Base-by-base conservation (phyloP, 2,797 vertebrate species). In the Anguilla marmorata region DNA sequence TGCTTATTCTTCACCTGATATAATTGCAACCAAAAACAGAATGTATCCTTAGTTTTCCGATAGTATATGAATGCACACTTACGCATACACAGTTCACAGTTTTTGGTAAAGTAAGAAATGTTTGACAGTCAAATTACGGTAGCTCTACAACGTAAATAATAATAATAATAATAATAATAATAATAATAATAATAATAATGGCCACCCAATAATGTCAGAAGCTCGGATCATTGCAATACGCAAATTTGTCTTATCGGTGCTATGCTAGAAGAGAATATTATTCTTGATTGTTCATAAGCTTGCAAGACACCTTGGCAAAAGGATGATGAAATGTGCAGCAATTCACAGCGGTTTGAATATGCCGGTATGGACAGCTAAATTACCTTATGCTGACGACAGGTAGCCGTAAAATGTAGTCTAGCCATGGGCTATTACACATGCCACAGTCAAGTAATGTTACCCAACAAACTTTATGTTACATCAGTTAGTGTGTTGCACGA, bases 1-100 rank as follows among this genome's bases (percentile, higher is more conserved):
- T 94, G 96, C 93, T 97, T 97, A 91, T 99, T 99, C 91, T 98
- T 99, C 1, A 99, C 98, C 98, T 99, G 90, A 45, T 56, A 90
- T 27, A 91, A 90, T 63, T 14, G 56, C 27, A 88, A 83, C 3
- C 19, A 66, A 16, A 54, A 33, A 86, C 9, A 54, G 45, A 19
- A 6, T 0, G 50, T 60, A 56, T 45, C 30, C 12, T 12, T 37
- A 66, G 2, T 45, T 72, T 30, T 69, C 3, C 30, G 69, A 66
- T 9, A 27, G n/a, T 84, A 54, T 2, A 19, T 63, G 19, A 21
- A 52, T 1, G 82, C 21, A 72, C 19, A 69, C 2, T 52, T 11
- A n/a, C 45, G 85, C 45, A 19, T 63, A 19, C 41, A 52, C 74
- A 50, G 45, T 11, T 63, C 41, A 52, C 74, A 50, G 45, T 11